Percentiles rank a stretch among this genome's conserved stretches.
Conservation (phyloP, 1,140 invertebrate species). For the Gerris buenoi region DNA sequence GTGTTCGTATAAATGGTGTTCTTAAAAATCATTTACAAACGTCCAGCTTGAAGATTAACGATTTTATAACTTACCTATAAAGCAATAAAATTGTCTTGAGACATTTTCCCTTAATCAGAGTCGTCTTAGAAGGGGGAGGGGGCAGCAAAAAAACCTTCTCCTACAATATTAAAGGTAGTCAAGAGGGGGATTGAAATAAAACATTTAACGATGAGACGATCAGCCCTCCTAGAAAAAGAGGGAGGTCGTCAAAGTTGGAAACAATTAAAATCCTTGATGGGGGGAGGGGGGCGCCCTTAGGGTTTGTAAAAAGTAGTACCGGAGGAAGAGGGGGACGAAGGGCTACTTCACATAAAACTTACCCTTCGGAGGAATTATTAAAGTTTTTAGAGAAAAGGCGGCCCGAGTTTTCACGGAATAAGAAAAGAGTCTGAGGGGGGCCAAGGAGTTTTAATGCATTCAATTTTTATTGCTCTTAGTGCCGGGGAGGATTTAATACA, state of each 20-base stretch:
- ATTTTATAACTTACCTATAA: too few relatives aligned
- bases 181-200: background rate
- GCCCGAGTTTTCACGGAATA: background rate
- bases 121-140: too few relatives aligned
- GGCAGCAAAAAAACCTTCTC: too few relatives aligned
- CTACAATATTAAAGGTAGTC: background rate
- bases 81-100: too few relatives aligned
- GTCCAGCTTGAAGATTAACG: too few relatives aligned
- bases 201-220: background rate
- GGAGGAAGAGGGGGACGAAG: background rate
- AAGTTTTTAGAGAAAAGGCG: background rate
- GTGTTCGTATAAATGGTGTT: too few relatives aligned
- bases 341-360: slow-evolving; percentile 1
- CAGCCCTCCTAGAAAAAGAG: background rate
- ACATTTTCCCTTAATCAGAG: too few relatives aligned
- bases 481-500: slow-evolving; percentile 3
- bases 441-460: background rate
- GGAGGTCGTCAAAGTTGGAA: background rate
- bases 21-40: too few relatives aligned
- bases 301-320: too few relatives aligned
- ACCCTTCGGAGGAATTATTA: slow-evolving; percentile 2
- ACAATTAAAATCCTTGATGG: background rate
- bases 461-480: slow-evolving; percentile 6
- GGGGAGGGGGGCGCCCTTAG: background rate
- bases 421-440: background rate